Evolutionary conservation across 2,113 vertebrate genomes (phyloP).

Genomic region (human (Homo sapiens)): GRCh38 chr9:131585501-131586000

Average conservation of each 20-base stretch:
- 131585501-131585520: not conserved
- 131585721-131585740: not conserved
- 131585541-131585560: not conserved
- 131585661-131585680: not conserved
- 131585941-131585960: no score
- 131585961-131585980: no score
- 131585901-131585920: no score
- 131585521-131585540: not conserved
- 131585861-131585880: not conserved
- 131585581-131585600: not conserved
- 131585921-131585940: no score
- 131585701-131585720: rapidly evolving
- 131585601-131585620: not conserved
- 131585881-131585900: not conserved
- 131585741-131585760: not conserved
- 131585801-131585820: not conserved
- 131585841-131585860: not conserved
- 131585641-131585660: rapidly evolving
- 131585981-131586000: no score
- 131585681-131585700: no score
- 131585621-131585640: rapidly evolving
- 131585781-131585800: rapidly evolving
- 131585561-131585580: not conserved
- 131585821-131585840: no score
- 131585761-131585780: rapidly evolving